These are phyloP conservation scores for Erpobdella octoculata DNA, from an alignment of 2,888 invertebrate genomes.

Conservation along the genomic window DNA sequence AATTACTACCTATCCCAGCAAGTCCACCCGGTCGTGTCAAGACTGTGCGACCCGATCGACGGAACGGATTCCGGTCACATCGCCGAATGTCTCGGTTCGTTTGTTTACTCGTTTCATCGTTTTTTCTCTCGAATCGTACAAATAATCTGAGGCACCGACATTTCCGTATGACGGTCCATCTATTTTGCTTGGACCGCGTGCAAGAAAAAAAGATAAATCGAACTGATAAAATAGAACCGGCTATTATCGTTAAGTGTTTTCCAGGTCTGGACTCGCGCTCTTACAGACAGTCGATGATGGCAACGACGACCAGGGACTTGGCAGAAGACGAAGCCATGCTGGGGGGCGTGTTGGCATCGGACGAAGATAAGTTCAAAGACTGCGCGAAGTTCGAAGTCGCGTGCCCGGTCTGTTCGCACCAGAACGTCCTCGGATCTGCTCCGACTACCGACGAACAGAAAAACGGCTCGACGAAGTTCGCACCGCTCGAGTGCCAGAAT, in stretches of 20 bases:
- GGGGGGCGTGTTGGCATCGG: conserved; percentile 44
- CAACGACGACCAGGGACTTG: conserved; percentile 42
- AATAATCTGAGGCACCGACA: too few relatives aligned
- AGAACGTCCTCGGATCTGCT: conserved; percentile 50
- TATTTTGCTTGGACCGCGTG: not conserved
- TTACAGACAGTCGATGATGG: conserved; percentile 48
- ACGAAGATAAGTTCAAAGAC: conserved; percentile 57
- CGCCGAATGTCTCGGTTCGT: conserved; percentile 73
- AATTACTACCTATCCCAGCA: conserved; percentile 89
- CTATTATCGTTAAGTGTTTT: not conserved
- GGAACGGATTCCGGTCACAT: conserved; percentile 82
- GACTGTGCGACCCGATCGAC: conserved; percentile 90
- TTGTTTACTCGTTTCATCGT: not conserved
- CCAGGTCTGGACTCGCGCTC: conserved; percentile 53
- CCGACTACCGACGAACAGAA: too few relatives aligned
- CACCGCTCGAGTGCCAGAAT: conserved; percentile 66
- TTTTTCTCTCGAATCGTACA: not conserved
- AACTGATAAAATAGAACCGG: not conserved
- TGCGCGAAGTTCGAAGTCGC: conserved; percentile 62
- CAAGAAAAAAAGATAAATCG: not conserved
- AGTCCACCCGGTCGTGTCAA: conserved; percentile 86
- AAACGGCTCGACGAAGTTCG: not conserved
- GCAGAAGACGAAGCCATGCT: conserved; percentile 49
- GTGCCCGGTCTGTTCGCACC: conserved; percentile 50
- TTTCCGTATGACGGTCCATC: not conserved